phyloP scores from a whole-genome alignment of 1,140 invertebrate genomes.

The Drosophila ananassae region DNA sequence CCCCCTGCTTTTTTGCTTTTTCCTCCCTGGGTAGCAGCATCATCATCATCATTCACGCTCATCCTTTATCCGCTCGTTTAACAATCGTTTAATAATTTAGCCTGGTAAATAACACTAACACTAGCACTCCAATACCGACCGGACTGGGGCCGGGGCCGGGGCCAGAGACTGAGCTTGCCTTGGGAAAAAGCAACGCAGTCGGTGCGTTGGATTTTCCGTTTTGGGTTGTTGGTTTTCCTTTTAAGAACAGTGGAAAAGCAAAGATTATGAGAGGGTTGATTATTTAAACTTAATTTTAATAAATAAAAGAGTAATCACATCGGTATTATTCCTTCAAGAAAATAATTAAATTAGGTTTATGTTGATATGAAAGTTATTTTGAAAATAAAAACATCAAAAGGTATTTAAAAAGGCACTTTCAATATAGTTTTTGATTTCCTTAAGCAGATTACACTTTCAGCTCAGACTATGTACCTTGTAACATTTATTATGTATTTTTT shows the following conservation, averaged over 20 bases:
- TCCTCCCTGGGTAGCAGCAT: conserved; percentile 39
- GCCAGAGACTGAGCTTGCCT: conserved; percentile 24
- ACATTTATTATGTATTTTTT: background rate
- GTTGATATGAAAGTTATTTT: too few relatives aligned
- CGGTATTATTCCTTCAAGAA: too few relatives aligned
- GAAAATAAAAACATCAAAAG: too few relatives aligned
- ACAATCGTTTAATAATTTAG: conserved; percentile 83
- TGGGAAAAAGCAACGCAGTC: conserved; percentile 16
- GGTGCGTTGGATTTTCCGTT: conserved; percentile 16
- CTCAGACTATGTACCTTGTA: too few relatives aligned
- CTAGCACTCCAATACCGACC: conserved; percentile 52
- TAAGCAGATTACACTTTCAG: too few relatives aligned
- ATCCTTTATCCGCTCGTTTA: conserved; percentile 83
- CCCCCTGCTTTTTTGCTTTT: conserved; percentile 16
- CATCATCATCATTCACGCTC: conserved; percentile 79
- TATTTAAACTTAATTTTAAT: background rate
- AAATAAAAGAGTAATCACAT: too few relatives aligned
- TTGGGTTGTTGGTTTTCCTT: conserved; percentile 34
- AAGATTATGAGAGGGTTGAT: background rate
- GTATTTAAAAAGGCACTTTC: too few relatives aligned
- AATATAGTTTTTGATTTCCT: too few relatives aligned
- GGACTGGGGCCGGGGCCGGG: conserved; percentile 14
- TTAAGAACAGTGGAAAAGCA: conserved; percentile 39
- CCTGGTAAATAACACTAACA: conserved; percentile 80
- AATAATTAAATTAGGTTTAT: too few relatives aligned